These are phyloP conservation scores for Solea solea DNA, from an alignment of 2,113 vertebrate genomes.

Conservation along the genomic window DNA sequence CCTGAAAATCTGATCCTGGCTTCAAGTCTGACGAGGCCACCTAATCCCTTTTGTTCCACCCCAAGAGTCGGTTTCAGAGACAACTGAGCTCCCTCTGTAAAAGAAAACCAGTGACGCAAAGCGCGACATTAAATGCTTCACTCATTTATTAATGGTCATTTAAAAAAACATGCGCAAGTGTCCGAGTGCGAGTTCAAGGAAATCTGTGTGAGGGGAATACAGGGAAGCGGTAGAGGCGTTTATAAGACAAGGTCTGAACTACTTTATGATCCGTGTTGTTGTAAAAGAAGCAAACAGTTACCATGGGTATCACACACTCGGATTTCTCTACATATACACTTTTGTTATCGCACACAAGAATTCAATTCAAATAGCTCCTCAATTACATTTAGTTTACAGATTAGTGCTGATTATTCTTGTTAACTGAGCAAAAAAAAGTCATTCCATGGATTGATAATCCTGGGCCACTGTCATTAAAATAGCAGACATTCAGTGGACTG, in stretches of 20 bases:
- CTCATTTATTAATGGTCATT: constrained; percentile 76
- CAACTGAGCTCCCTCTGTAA: constrained; percentile 63
- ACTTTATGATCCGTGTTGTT: no score
- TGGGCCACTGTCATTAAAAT: background rate
- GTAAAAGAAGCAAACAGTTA: no score
- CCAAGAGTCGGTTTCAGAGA: constrained; percentile 63
- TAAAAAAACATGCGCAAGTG: constrained; percentile 4
- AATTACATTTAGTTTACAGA: background rate
- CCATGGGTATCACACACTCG: no score
- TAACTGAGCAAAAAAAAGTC: constrained; percentile 11
- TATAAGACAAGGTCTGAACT: no score
- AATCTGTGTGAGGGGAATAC: background rate
- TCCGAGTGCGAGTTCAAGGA: constrained; percentile 26
- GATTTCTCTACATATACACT: no score
- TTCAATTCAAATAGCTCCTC: no score
- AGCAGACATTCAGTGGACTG: no score
- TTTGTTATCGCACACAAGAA: no score
- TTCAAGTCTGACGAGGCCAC: constrained; percentile 58
- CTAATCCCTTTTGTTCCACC: constrained; percentile 70
- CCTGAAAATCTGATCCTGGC: constrained; percentile 68
- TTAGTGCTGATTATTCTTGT: constrained; percentile 18
- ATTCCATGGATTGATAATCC: constrained; percentile 33
- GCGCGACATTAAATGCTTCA: constrained; percentile 60
- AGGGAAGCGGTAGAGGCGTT: background rate
- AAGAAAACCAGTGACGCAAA: constrained; percentile 71